Evolutionary conservation across 2,888 invertebrate species (phyloP).

Genomic region (Ypsolopha sequella): DNA sequence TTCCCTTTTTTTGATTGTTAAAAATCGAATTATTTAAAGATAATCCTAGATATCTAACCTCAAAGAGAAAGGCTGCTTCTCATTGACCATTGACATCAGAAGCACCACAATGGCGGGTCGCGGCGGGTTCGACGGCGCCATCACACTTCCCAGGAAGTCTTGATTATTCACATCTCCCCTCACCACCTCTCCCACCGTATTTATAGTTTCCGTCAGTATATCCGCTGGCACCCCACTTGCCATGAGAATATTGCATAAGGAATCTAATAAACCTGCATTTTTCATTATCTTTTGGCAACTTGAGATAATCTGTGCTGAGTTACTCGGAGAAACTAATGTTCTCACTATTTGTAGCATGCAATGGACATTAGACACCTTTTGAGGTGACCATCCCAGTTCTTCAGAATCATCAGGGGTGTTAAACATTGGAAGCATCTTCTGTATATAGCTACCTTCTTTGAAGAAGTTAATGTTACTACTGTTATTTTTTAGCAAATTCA

Average conservation of each 20-base stretch:
- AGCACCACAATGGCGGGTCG: slow-evolving; percentile 94
- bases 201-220: slow-evolving; percentile 95
- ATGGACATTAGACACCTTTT: slow-evolving; percentile 95
- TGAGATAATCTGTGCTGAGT: slow-evolving; percentile 84
- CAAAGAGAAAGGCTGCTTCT: slow-evolving; percentile 90
- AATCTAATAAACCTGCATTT: slow-evolving; percentile 83
- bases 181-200: slow-evolving; percentile 94
- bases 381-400: slow-evolving; percentile 89
- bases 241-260: slow-evolving; percentile 92
- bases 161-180: slow-evolving; percentile 92
- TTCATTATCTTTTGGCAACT: slow-evolving; percentile 93
- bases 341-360: slow-evolving; percentile 92
- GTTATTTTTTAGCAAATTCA: slow-evolving; percentile 95
- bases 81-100: slow-evolving; percentile 98
- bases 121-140: slow-evolving; percentile 94
- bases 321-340: slow-evolving; percentile 93
- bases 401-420: slow-evolving; percentile 78
- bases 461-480: slow-evolving; percentile 98
- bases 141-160: slow-evolving; percentile 89
- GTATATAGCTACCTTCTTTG: slow-evolving; percentile 97
- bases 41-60: slow-evolving; percentile 29
- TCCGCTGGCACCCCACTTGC: slow-evolving; percentile 97
- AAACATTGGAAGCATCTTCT: slow-evolving; percentile 91
- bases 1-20: no score
- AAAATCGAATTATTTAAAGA: not conserved